Conservation (phyloP, 2,888 invertebrate genomes). For the Rhogogaster chlorosoma region DNA sequence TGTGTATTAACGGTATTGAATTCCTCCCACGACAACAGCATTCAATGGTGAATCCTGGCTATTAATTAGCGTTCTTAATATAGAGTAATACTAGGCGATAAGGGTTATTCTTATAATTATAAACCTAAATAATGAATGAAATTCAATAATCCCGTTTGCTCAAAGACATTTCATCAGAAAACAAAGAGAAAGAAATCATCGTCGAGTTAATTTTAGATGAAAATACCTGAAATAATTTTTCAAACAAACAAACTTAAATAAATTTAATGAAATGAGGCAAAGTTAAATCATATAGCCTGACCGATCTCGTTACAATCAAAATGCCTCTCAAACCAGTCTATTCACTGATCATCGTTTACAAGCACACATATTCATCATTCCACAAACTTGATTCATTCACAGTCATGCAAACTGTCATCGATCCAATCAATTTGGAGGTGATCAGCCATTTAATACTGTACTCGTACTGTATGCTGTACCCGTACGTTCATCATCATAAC, state of each 20-base stretch:
- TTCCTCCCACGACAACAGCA: conserved; percentile 14
- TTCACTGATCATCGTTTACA: conserved; percentile 43
- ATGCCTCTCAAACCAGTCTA: conserved; percentile 15
- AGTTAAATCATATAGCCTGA: background rate
- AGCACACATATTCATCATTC: conserved; percentile 31
- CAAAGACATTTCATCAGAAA: conserved; percentile 42
- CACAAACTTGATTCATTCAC: conserved; percentile 49
- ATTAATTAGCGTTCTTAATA: conserved; percentile 36
- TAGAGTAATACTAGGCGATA: conserved; percentile 45
- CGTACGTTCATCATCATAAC: conserved; percentile 35
- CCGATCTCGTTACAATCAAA: conserved; percentile 47
- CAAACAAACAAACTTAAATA: background rate
- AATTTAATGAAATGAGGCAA: conserved; percentile 6
- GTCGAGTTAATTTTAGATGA: background rate
- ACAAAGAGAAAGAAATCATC: background rate
- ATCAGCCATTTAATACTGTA: conserved; percentile 26
- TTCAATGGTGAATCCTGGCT: background rate
- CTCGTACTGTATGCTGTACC: background rate
- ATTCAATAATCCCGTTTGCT: conserved; percentile 40
- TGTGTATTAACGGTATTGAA: background rate
- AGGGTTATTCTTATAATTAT: conserved; percentile 37
- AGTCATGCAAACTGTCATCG: conserved; percentile 39
- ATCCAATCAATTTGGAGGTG: conserved; percentile 28
- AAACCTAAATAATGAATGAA: conserved; percentile 36
- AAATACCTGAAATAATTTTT: background rate